Base-by-base conservation (phyloP, 2,888 invertebrate species). In the Saturnia japonica region DNA sequence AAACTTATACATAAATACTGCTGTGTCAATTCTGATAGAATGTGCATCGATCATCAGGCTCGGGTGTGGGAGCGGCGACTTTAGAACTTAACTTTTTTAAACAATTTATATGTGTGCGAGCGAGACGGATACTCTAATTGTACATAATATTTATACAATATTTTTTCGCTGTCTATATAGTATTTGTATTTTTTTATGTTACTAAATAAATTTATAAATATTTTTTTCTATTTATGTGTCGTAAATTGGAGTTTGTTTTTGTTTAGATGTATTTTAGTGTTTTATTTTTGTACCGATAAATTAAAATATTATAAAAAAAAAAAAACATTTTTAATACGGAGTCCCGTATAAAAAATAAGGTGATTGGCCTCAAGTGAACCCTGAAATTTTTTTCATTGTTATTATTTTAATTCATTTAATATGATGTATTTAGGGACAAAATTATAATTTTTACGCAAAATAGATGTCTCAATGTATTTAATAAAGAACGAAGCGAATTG, bases 121-220 rank as follows among this genome's bases (percentile, higher is more conserved):
- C 40, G 64, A 64, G 40, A 64, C 40, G 40, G 34, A 40, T 64
- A 40, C n/a, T 40, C 19, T 19, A 47, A 68, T 22, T 68, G 68
- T 68, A 68, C 25, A 68, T 68, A 68, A 68, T 68, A 68, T 68
- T 45, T 45, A 68, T 68, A 68, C 45, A n/a, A 67, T 67, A 22
- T 62, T 42, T 42, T 34, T 28, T 70, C 62, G 47, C 22, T 22
- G 60, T 70, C 40, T 28, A 16, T 28, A 16, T 34, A 64, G 57
- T 60, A 60, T 60, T 60, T 60, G 6, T 54, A n/a, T 64, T 64
- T 62, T 16, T 34, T 62, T 34, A 34, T 34, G 34, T 34, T 34
- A 4, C 62, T 68, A 68, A 68, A 45, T 64, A 19, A 22, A 60
- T 40, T 40, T 64, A n/a, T 40, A 40, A 64, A 64, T 66, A 70